Evolutionary conservation across 1,140 invertebrate genomes (phyloP).

Genomic region (Brachionus plicatilis): DNA sequence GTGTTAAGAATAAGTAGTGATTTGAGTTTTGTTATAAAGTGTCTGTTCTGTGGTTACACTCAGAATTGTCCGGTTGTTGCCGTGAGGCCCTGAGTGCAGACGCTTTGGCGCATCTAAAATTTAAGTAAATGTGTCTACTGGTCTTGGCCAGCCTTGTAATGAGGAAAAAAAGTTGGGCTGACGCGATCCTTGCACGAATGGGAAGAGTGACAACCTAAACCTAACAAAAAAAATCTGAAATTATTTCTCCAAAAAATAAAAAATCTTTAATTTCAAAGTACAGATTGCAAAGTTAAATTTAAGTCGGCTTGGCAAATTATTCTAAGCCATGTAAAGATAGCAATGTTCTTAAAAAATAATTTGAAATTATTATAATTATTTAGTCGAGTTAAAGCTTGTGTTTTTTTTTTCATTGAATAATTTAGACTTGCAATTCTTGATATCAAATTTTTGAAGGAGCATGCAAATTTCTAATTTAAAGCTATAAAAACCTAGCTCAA

Average conservation of each 20-base stretch:
- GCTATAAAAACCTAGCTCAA: not conserved
- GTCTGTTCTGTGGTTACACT: not conserved
- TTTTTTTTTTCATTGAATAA: not conserved
- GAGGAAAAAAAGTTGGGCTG: constrained; percentile 22
- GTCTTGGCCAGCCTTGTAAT: constrained; percentile 34
- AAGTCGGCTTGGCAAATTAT: not conserved
- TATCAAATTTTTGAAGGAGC: not conserved
- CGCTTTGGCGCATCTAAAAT: not conserved
- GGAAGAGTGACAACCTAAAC: constrained; percentile 12
- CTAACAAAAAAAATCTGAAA: not conserved
- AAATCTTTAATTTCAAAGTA: not conserved
- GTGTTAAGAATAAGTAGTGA: not conserved
- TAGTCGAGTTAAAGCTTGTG: not conserved
- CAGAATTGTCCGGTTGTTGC: not conserved
- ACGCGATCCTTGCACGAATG: not conserved
- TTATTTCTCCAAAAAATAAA: not conserved
- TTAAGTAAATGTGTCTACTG: not conserved
- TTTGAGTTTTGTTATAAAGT: not conserved
- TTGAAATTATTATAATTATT: constrained; percentile 35
- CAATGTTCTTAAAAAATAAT: not conserved
- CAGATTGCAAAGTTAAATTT: not conserved
- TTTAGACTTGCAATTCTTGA: not conserved
- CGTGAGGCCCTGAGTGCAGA: not conserved
- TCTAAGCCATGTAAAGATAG: not conserved
- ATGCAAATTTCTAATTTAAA: constrained; percentile 10